Conservation (phyloP, 1,140 invertebrate genomes). For the Zaprionus lachaisei region DNA sequence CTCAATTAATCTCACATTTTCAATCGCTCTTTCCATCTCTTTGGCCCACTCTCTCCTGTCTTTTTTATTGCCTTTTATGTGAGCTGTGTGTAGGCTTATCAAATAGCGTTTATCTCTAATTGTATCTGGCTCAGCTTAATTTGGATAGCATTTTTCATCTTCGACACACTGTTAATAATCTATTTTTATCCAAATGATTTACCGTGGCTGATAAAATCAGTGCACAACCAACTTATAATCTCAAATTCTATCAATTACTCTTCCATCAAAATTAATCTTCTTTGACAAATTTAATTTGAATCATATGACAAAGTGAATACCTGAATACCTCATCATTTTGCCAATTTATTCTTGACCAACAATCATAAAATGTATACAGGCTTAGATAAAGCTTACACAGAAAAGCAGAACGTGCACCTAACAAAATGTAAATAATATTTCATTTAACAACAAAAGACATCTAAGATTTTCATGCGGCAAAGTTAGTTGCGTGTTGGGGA, state of each 20-base stretch:
- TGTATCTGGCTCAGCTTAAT: background rate
- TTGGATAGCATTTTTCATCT: background rate
- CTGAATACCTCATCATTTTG: background rate
- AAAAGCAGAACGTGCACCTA: background rate
- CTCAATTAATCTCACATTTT: background rate
- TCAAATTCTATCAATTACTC: background rate
- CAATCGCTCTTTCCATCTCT: background rate
- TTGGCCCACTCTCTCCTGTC: background rate
- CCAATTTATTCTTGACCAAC: background rate
- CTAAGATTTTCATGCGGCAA: background rate
- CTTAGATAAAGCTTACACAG: background rate
- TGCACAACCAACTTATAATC: background rate
- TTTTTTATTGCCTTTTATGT: slow-evolving; percentile 7
- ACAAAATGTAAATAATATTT: background rate
- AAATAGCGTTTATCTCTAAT: background rate
- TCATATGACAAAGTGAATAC: background rate
- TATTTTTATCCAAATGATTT: background rate
- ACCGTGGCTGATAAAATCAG: background rate
- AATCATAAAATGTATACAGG: background rate
- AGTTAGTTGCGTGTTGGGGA: background rate
- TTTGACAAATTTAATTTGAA: background rate
- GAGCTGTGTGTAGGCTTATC: background rate
- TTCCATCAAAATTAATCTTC: background rate
- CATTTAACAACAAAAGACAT: background rate
- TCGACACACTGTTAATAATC: background rate